phyloP scores from a whole-genome alignment of 2,888 invertebrate species.

The Alloplasta piceator region DNA sequence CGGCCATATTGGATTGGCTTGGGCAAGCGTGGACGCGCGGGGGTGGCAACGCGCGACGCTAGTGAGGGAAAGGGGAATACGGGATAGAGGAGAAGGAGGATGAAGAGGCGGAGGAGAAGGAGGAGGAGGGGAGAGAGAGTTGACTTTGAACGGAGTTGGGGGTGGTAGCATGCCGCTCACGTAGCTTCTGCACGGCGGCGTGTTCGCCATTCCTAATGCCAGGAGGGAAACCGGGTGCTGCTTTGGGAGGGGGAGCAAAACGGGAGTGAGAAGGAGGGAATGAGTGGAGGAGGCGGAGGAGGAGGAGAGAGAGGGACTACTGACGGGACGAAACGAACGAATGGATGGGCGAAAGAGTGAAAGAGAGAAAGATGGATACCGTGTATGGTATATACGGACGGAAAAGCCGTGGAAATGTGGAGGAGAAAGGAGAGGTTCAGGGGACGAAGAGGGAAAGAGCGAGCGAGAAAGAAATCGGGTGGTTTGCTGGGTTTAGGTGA shows the following conservation, averaged over 20 bases:
- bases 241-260: conserved; percentile 69
- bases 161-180: conserved; percentile 85
- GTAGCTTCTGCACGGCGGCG: conserved; percentile 86
- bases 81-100: conserved; percentile 68
- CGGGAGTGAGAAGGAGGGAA: conserved; percentile 59
- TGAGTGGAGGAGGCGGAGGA: conserved; percentile 24
- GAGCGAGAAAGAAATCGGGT: conserved; percentile 52
- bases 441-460: conserved; percentile 63
- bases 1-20: conserved; percentile 80
- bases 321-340: conserved; percentile 44
- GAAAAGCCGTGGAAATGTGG: conserved; percentile 57
- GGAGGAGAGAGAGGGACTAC: conserved; percentile 38
- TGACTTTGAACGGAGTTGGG: conserved; percentile 72
- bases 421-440: conserved; percentile 41
- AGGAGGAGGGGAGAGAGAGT: conserved; percentile 68
- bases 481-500: conserved; percentile 65
- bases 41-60: conserved; percentile 62
- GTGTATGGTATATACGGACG: conserved; percentile 35
- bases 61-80: conserved; percentile 57
- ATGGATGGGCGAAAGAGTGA: conserved; percentile 60
- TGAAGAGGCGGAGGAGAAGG: conserved; percentile 66
- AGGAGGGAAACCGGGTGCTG: conserved; percentile 84
- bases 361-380: conserved; percentile 56
- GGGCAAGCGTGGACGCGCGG: conserved; percentile 73
- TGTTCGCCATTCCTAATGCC: conserved; percentile 87